Base-by-base conservation (phyloP, 2,113 vertebrate species). In the Bombycilla garrulus region DNA sequence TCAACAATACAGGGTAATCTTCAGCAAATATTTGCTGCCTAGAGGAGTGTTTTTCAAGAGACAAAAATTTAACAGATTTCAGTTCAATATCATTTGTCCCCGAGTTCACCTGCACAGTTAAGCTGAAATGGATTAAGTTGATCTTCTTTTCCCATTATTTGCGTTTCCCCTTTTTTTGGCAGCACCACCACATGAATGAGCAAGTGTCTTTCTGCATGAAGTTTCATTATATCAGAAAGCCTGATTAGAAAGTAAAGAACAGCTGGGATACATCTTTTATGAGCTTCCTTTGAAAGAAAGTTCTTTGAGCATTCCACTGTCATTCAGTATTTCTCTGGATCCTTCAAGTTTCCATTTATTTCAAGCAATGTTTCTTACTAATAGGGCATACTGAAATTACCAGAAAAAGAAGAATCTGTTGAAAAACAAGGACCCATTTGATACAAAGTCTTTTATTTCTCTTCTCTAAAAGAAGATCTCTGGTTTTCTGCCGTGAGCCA, bases 161-260 rank as follows among this genome's bases (percentile, higher is more conserved):
- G 23, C 1, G 7, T 89, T 65, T 79, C 53, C 44, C 31, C 24
- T 64, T 90, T 91, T 84, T 76, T 96, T 94, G 60, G 89, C 28
- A 88, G 62, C 90, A 89, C 28, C 54, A 77, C 61, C 64, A 57
- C 23, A 65, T 60, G 85, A 95, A 95, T 65, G 62, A 95, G 67
- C 62, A 92, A 87, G 66, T 80, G 71, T 91, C 77, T 91, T 87
- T 87, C 58, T 93, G 70, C 80, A 86, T 96, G 66, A 96, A 78
- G 81, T 58, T 95, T 88, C 53, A 93, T 95, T 96, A 74, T 95
- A 86, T 51, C 65, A 92, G 47, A 92, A 79, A 35, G 54, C 28
- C 81, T 93, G 74, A 95, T 96, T 95, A 94, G 65, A 73, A 95
- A 92, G 89, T 83, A 88, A 90, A 83, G 65, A 95, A 89, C 35